A percentile compares a stretch with the other conserved stretches of the same genome.
Conservation (phyloP, 2,888 invertebrate genomes). For the Ochlodes sylvanus region DNA sequence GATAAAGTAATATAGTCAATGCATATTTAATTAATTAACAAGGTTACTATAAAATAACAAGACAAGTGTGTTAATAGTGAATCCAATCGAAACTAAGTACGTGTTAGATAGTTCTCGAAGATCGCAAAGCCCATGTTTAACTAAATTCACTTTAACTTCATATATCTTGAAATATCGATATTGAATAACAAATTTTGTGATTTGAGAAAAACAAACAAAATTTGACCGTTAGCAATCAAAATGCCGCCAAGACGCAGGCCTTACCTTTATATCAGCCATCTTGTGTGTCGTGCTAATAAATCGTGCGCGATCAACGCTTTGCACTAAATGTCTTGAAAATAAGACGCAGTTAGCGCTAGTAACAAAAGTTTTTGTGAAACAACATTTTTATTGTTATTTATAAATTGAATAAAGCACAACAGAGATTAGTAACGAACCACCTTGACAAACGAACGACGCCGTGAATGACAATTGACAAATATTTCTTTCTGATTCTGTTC, state of each 20-base stretch:
- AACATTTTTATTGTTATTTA: conserved; percentile 61
- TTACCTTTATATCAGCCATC: conserved; percentile 85
- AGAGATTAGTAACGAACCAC: conserved; percentile 62
- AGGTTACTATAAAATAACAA: background rate
- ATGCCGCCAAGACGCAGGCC: conserved; percentile 76
- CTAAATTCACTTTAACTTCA: background rate
- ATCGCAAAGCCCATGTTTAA: too few species aligned
- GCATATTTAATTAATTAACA: background rate
- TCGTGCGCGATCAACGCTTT: conserved; percentile 72
- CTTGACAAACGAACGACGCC: conserved; percentile 63
- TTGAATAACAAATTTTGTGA: background rate
- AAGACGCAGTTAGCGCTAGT: conserved; percentile 58
- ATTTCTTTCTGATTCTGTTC: background rate
- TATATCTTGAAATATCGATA: background rate
- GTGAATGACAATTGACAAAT: conserved; percentile 53
- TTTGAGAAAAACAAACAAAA: conserved; percentile 49
- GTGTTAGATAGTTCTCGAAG: too few species aligned
- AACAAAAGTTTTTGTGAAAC: conserved; percentile 56
- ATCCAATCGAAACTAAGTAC: background rate
- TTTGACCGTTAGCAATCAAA: conserved; percentile 77
- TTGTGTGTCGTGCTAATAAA: conserved; percentile 65
- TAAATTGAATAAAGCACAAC: conserved; percentile 55
- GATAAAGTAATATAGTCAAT: background rate
- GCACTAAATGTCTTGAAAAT: conserved; percentile 59
- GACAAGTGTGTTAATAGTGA: background rate